These are phyloP conservation scores for Egretta garzetta DNA, from an alignment of 2,113 vertebrate genomes.

Conservation along the genomic window DNA sequence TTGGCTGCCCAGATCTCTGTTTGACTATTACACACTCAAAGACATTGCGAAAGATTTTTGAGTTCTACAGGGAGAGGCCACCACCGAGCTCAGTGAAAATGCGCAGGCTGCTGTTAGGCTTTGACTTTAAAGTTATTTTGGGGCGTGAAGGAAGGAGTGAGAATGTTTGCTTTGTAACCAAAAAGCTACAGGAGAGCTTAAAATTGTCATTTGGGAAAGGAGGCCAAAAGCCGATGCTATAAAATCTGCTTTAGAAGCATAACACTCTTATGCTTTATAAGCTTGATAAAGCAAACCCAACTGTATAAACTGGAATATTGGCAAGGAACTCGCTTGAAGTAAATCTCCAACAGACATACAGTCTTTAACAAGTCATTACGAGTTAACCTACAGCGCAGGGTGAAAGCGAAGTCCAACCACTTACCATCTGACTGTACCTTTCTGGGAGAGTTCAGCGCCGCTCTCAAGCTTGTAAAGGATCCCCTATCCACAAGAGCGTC, in stretches of 20 bases:
- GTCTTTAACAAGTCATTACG: neutral
- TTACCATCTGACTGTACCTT: neutral
- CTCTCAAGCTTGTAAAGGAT: neutral
- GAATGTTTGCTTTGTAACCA: conserved; percentile 5
- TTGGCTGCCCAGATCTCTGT: neutral
- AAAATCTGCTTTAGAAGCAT: neutral
- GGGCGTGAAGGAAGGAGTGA: neutral
- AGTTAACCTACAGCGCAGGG: neutral
- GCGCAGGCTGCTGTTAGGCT: neutral
- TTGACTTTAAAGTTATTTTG: neutral
- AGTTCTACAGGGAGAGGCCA: neutral
- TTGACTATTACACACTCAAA: neutral
- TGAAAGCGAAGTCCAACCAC: neutral
- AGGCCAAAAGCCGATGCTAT: neutral
- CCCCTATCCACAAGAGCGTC: neutral
- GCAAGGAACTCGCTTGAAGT: neutral
- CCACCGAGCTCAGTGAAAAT: neutral
- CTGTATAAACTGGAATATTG: conserved; percentile 5
- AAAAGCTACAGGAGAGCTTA: neutral
- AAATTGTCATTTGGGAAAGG: neutral
- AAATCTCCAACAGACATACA: neutral
- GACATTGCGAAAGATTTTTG: neutral
- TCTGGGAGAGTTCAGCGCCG: neutral
- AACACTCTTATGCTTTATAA: neutral
- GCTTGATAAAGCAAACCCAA: conserved; percentile 19